phyloP scores from a whole-genome alignment of 2,888 invertebrate species.

The Patella depressa region DNA sequence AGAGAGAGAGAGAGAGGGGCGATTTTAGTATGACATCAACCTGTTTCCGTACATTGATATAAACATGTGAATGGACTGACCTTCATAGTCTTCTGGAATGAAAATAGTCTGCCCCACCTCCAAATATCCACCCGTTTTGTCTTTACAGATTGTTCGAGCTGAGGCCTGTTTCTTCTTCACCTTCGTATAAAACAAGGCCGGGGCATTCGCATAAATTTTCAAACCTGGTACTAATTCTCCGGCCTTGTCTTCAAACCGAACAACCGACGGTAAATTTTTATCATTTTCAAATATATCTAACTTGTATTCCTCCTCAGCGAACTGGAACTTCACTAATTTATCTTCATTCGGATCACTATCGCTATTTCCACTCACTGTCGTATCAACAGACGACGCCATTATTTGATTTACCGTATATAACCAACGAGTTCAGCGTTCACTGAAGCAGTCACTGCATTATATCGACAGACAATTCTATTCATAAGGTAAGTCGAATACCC shows the following conservation, averaged over 20 bases:
- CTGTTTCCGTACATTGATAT: too few species aligned
- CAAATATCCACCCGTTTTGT: conserved; percentile 53
- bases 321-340: conserved; percentile 28
- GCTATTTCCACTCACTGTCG: neutral
- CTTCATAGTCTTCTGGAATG: conserved; percentile 50
- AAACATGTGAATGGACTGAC: conserved; percentile 21
- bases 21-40: too few species aligned
- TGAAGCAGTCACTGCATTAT: neutral
- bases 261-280: conserved; percentile 39
- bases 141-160: conserved; percentile 57
- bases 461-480: neutral
- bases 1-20: too few species aligned
- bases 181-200: conserved; percentile 46
- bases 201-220: conserved; percentile 49
- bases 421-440: neutral
- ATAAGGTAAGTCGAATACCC: neutral
- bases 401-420: neutral
- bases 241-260: conserved; percentile 32
- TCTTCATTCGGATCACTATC: neutral
- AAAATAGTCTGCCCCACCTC: conserved; percentile 60
- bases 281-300: conserved; percentile 32
- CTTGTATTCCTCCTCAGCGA: conserved; percentile 35
- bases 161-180: conserved; percentile 43
- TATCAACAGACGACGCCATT: conserved; percentile 16
- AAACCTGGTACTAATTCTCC: conserved; percentile 41